These are phyloP conservation scores for Microplitis mediator DNA, from an alignment of 1,140 invertebrate genomes.

Conservation along the genomic window DNA sequence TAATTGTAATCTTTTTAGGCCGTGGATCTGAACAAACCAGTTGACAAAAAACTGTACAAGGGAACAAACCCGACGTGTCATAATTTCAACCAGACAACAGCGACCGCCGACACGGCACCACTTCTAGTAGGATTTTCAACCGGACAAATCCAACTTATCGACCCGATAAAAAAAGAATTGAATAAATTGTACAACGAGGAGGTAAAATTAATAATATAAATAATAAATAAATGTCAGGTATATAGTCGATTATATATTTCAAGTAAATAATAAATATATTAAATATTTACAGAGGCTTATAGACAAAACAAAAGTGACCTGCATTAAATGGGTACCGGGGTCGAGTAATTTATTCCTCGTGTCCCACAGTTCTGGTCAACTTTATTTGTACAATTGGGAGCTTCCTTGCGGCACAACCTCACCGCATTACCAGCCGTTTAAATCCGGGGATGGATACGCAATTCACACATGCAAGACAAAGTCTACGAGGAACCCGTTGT, in stretches of 20 bases:
- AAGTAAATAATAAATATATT: not conserved
- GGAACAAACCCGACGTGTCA: constrained; percentile 98
- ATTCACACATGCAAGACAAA: constrained; percentile 97
- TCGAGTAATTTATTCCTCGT: constrained; percentile 92
- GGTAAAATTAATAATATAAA: constrained; percentile 64
- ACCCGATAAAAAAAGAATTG: constrained; percentile 94
- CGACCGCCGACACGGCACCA: constrained; percentile 80
- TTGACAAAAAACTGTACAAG: constrained; percentile 98
- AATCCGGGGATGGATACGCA: constrained; percentile 92
- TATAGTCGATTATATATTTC: too few relatives aligned
- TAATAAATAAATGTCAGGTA: not conserved
- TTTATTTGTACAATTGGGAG: constrained; percentile 98
- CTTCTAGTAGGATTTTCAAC: constrained; percentile 96
- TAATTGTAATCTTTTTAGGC: constrained; percentile 66
- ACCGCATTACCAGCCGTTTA: constrained; percentile 93
- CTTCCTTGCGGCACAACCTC: constrained; percentile 81
- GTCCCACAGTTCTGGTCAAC: constrained; percentile 93
- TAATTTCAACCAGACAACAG: constrained; percentile 91
- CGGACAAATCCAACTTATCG: constrained; percentile 96
- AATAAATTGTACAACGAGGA: constrained; percentile 99
- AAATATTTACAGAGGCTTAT: constrained; percentile 82
- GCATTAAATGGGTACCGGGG: constrained; percentile 95
- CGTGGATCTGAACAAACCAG: constrained; percentile 92
- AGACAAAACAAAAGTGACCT: constrained; percentile 98
- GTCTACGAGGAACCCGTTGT: constrained; percentile 93